phyloP scores from a whole-genome alignment of 2,888 invertebrate species.

The Dicycla oo region DNA sequence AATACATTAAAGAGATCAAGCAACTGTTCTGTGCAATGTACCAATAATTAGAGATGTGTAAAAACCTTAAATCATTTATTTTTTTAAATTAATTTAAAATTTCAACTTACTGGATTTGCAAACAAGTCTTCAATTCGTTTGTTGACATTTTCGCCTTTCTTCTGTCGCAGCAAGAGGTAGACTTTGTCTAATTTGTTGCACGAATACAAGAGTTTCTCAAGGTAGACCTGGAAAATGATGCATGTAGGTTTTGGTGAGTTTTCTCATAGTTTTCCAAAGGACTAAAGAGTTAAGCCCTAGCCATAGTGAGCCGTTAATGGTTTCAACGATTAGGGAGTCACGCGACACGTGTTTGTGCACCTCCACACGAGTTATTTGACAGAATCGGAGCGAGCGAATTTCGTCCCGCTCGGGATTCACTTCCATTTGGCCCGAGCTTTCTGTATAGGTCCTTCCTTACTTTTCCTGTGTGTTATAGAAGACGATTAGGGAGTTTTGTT shows the following conservation, averaged over 20 bases:
- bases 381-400: neutral
- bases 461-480: too few species aligned
- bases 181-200: constrained; percentile 93
- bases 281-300: neutral
- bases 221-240: constrained; percentile 87
- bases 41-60: too few species aligned
- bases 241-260: neutral
- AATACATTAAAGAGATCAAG: too few species aligned
- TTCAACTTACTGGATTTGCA: constrained; percentile 90
- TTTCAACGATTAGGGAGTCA: neutral
- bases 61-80: neutral
- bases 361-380: neutral
- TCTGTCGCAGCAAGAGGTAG: constrained; percentile 92
- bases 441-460: too few species aligned
- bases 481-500: too few species aligned
- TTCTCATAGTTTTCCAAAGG: neutral
- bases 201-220: constrained; percentile 94
- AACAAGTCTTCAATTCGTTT: constrained; percentile 91
- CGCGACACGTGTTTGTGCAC: neutral
- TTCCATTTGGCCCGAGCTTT: neutral
- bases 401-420: neutral
- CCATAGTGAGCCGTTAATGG: neutral
- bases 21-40: too few species aligned
- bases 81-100: neutral
- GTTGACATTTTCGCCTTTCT: constrained; percentile 90